Evolutionary conservation across 2,797 vertebrate genomes (phyloP), one percentile per base, ranked within the genome.

Genomic region (Selene dorsalis): DNA sequence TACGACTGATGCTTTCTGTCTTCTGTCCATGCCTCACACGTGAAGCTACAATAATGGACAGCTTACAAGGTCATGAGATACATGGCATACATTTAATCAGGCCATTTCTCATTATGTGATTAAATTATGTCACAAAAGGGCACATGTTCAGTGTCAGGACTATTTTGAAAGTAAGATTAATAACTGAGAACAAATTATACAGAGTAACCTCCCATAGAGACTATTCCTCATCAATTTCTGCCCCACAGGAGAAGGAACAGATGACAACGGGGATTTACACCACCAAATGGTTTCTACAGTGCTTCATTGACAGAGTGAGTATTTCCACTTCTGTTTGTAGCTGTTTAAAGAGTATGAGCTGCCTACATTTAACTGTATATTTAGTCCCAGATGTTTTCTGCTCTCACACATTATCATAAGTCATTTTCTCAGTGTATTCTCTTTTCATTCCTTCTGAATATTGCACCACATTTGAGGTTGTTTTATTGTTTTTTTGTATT

Each of bases 251-350:
- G 88, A 97, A 96, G 89, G 97, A 98, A 84, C 96, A 98, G 95
- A 98, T 98, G 97, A 95, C 91, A 28, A 95, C 95, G 0, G 97
- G 97, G 77, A 96, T 98, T 92, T 98, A 98, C 84, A 97, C 96
- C 41, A 98, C 97, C 84, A 98, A 98, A 89, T 98, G 97, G 97
- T 98, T 98, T 87, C 93, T 98, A 53, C 97, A 98, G 87, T 98
- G 97, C 86, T 98, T 98, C 93, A 96, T 98, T 45, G 97, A 98
- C 86, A 91, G 97, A 93, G 97, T 98, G 88, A 95, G 96, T 88
- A 22, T 84, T 79, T 81, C 12, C 6, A 67, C 75, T 73, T 45
- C n/a, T 17, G 12, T 30, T 69, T 50, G 53, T 24, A 30, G 30
- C 55, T 71, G 59, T 64, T 73, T 13, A 28, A 68, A 71, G 18